Percentiles rank a stretch among this genome's conserved stretches.
Evolutionary conservation across 2,888 invertebrate species (phyloP).

Genomic region (Operophtera brumata): DNA sequence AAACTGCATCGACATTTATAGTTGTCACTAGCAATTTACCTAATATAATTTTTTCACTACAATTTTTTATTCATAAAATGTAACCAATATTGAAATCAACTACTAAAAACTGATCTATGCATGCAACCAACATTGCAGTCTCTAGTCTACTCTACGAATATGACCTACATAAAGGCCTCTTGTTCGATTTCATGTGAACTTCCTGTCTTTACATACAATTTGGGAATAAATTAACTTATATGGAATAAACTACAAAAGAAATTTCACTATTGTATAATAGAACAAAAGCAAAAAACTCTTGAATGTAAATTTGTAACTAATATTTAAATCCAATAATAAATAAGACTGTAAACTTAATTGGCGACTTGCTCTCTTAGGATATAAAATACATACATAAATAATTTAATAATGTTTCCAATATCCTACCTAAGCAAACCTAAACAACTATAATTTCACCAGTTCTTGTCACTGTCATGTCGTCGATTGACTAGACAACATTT

Average conservation of each 20-base stretch:
- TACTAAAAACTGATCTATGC: conserved; percentile 28
- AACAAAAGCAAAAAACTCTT: conserved; percentile 13
- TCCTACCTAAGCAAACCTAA: conserved; percentile 23
- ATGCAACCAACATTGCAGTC: conserved; percentile 40
- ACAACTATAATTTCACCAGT: conserved; percentile 27
- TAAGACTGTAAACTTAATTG: conserved; percentile 14
- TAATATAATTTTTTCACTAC: conserved; percentile 37
- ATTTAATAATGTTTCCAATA: conserved; percentile 20
- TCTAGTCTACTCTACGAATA: conserved; percentile 35
- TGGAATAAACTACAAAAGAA: background rate
- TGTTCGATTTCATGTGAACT: conserved; percentile 29
- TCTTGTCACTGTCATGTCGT: conserved; percentile 30
- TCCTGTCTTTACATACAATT: conserved; percentile 5
- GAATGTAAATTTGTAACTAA: conserved; percentile 3
- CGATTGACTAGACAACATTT: conserved; percentile 33
- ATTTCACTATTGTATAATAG: background rate
- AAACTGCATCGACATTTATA: conserved; percentile 56
- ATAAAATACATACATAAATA: conserved; percentile 25
- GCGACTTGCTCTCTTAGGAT: conserved; percentile 22
- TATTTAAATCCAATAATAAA: conserved; percentile 7
- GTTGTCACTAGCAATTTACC: conserved; percentile 50
- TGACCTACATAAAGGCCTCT: conserved; percentile 32
- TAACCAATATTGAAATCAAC: conserved; percentile 31
- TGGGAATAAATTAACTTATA: background rate
- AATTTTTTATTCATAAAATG: conserved; percentile 29